Evolutionary conservation across 2,797 vertebrate species (phyloP), one percentile per base, ranked within the genome.

Genomic region (Phyllotis vaccarum): DNA sequence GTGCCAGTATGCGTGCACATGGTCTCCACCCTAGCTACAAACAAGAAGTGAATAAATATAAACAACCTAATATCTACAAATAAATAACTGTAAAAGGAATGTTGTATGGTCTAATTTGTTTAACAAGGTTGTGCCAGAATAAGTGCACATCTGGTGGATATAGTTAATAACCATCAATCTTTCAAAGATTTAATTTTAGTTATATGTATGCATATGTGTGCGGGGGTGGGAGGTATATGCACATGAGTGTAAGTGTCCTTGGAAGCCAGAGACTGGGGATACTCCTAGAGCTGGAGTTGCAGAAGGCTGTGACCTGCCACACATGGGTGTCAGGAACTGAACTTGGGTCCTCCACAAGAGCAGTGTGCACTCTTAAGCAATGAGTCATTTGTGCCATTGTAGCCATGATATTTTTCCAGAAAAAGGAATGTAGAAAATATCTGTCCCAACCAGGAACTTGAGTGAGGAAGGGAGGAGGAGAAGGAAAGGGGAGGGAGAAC

Each of bases 361-460:
- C 62, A 68, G 34, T 9, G n/a, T 24, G 21, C 49, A 2, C 82
- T 68, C 64, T 68, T 52, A n/a, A 37, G 12, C 3, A 24, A 19
- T 9, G 62, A 52, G 3, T 24, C 46, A 86, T 52, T n/a, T 86
- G 43, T n/a, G 11, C 6, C 34, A 17, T 19, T 40, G 40, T 46
- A 85, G 43, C 60, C 40, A 64, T 14, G 10, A 43, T 13, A 6
- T 88, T 0, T 3, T 83, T 83, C 96, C 29, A 76, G 17, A 93
- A 31, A 88, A 96, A 90, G 0, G 2, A 43, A 78, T 34, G 54
- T 46, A 80, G 93, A 91, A 93, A 76, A 96, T 96, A 96, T 93
- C 79, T 94, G 64, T 58, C 72, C 12, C 19, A 46, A 94, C 95
- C 68, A 91, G 93, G 95, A 64, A 16, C 0, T 46, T 0, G 0